Conservation (phyloP, 2,113 vertebrate species). For the Zonotrichia leucophrys region DNA sequence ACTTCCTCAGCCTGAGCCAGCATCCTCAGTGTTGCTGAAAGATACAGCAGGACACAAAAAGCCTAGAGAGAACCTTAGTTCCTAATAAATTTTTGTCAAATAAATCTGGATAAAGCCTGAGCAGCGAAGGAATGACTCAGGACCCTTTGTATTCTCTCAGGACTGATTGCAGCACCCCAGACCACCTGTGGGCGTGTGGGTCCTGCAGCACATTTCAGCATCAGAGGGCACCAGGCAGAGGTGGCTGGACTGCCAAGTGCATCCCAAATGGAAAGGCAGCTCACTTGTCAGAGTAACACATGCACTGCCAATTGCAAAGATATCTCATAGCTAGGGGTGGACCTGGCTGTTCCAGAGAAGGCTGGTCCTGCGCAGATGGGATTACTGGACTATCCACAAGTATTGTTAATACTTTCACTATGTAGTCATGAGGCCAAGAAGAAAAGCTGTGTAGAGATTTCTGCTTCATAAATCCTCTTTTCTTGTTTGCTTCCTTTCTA, state of each 20-base stretch:
- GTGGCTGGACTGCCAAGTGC: neutral
- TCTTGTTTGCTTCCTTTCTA: neutral
- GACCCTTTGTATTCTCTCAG: neutral
- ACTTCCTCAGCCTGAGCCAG: neutral
- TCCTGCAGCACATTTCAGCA: neutral
- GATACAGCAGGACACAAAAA: neutral
- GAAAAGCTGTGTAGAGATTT: neutral
- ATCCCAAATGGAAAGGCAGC: neutral
- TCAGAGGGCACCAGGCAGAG: neutral
- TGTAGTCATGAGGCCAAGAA: neutral
- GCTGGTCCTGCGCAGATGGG: neutral
- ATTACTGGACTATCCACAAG: neutral
- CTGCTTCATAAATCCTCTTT: neutral
- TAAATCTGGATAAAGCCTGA: neutral
- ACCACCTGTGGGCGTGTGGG: neutral
- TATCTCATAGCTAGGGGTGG: neutral
- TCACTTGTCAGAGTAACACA: neutral
- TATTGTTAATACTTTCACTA: neutral
- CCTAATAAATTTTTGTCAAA: neutral
- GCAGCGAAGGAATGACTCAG: neutral
- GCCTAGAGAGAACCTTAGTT: neutral
- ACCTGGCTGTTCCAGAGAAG: neutral
- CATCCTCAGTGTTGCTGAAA: neutral
- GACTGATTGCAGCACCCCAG: fast-evolving
- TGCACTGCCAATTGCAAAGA: neutral